A percentile compares a stretch with the other conserved stretches of the same genome.
Conservation (phyloP, 2,888 invertebrate species). For the Frankliniella intonsa region DNA sequence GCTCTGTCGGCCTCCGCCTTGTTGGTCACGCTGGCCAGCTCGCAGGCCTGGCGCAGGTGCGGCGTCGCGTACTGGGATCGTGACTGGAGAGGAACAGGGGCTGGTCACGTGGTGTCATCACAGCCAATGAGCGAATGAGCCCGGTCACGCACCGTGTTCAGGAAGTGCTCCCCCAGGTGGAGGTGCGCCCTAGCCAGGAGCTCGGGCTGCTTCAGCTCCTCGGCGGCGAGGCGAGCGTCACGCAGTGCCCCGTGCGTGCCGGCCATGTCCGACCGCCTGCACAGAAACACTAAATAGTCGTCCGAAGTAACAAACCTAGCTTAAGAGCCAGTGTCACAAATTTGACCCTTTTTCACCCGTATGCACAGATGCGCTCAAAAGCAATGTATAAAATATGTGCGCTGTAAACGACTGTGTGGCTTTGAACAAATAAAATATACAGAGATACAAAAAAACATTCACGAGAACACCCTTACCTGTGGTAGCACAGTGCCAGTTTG, state of each 20-base stretch:
- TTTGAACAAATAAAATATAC: background rate
- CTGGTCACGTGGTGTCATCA: background rate
- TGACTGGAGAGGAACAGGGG: background rate
- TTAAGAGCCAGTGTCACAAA: too few relatives aligned
- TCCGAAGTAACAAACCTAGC: too few relatives aligned
- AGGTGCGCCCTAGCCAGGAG: background rate
- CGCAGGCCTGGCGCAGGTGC: slow-evolving; percentile 1
- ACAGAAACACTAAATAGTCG: too few relatives aligned
- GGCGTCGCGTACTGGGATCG: background rate
- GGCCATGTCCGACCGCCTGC: background rate
- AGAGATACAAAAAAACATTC: too few relatives aligned
- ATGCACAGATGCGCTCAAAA: background rate
- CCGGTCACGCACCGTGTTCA: slow-evolving; percentile 1
- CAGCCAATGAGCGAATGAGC: background rate
- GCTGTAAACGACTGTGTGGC: background rate
- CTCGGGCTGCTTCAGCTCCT: background rate
- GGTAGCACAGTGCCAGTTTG: background rate
- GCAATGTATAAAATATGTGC: background rate
- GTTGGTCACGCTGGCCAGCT: background rate
- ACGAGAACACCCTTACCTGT: background rate
- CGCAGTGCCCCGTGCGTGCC: background rate
- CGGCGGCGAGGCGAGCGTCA: background rate
- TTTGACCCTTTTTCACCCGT: too few relatives aligned
- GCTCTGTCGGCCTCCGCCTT: background rate
- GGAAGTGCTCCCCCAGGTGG: slow-evolving; percentile 12